A percentile compares a stretch with the other conserved stretches of the same genome.
Evolutionary conservation across 2,113 vertebrate genomes (phyloP).

Genomic region (Sinocyclocheilus grahami): DNA sequence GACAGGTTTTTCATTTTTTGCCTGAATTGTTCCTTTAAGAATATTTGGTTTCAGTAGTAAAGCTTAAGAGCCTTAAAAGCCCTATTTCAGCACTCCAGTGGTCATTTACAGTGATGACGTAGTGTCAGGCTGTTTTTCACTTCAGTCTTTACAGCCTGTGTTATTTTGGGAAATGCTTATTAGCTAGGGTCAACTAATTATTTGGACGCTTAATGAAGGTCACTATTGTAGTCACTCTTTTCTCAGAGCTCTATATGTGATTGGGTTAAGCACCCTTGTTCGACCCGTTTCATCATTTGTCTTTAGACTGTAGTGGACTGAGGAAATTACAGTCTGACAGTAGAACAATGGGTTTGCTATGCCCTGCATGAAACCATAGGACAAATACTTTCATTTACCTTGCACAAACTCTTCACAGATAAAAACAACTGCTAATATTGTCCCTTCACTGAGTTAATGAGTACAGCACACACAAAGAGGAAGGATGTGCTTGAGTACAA

Average conservation of each 20-base stretch:
- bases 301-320: conserved; percentile 64
- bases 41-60: not conserved
- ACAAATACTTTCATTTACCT: conserved; percentile 6
- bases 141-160: conserved; percentile 55
- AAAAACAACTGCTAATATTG: not conserved
- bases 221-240: conserved; percentile 71
- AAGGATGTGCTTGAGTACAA: conserved; percentile 1
- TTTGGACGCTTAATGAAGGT: conserved; percentile 79
- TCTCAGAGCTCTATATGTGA: conserved; percentile 68
- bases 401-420: not conserved
- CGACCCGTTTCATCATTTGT: conserved; percentile 68
- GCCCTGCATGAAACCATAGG: not conserved
- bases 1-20: not conserved
- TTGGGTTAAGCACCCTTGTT: conserved; percentile 74
- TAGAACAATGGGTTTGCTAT: conserved; percentile 22
- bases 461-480: not conserved
- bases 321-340: conserved; percentile 53
- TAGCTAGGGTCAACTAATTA: conserved; percentile 78
- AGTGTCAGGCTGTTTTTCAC: conserved; percentile 65
- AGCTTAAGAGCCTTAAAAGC: not conserved
- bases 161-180: conserved; percentile 67
- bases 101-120: conserved; percentile 20
- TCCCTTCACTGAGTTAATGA: not conserved
- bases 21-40: not conserved
- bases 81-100: not conserved